A percentile compares a stretch with the other conserved stretches of the same genome.
phyloP scores from a whole-genome alignment of 2,113 vertebrate species.

The Morphnarchus princeps region DNA sequence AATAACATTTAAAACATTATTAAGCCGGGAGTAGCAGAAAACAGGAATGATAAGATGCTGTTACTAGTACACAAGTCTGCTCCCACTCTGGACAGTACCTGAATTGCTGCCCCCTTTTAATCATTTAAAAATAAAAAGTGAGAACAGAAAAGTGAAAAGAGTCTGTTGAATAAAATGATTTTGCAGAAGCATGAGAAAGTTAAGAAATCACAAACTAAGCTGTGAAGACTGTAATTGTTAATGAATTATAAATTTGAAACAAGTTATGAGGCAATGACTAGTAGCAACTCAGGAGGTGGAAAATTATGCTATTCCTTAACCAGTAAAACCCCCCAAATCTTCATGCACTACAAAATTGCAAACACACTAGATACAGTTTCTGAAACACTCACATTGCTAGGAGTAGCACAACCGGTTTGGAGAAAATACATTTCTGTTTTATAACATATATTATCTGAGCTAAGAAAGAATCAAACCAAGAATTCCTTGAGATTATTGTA shows the following conservation, averaged over 20 bases:
- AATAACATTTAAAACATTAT: neutral
- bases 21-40: neutral
- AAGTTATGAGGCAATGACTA: neutral
- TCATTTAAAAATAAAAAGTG: neutral
- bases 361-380: neutral
- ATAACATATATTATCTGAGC: neutral
- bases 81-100: neutral
- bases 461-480: neutral
- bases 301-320: neutral
- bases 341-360: neutral
- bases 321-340: neutral
- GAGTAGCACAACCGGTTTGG: neutral
- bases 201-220: neutral
- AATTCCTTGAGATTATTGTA: neutral
- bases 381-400: neutral
- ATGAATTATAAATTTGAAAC: slow-evolving; percentile 8
- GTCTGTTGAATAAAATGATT: neutral
- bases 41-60: neutral
- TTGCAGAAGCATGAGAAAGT: neutral
- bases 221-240: neutral
- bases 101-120: neutral
- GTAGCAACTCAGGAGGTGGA: neutral
- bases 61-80: neutral
- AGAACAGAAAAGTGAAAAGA: neutral
- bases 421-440: neutral